These are phyloP conservation scores for Lucilia cuprina DNA, from an alignment of 1,140 invertebrate species.

Conservation along the genomic window DNA sequence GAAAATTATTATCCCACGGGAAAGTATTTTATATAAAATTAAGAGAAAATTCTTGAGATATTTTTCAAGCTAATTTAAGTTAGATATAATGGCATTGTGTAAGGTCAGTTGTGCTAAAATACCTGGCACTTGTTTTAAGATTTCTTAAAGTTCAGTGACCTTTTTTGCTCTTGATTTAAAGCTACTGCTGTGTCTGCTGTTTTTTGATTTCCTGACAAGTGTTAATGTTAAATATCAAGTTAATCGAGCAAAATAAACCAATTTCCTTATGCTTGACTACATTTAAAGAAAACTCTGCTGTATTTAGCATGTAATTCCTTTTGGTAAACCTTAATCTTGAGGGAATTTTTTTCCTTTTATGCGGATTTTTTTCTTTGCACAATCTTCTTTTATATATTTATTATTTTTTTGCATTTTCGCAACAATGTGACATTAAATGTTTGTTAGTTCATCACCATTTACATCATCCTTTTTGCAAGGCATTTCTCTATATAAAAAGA, in stretches of 20 bases:
- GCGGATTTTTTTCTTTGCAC: not conserved
- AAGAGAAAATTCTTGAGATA: not conserved
- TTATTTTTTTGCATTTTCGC: constrained; percentile 18
- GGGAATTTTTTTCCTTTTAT: constrained; percentile 22
- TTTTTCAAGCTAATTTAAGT: not conserved
- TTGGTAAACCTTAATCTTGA: constrained; percentile 33
- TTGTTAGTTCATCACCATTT: not conserved
- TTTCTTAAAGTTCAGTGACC: not conserved
- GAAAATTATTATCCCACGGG: constrained; percentile 34
- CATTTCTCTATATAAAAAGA: not conserved
- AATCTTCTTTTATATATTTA: not conserved
- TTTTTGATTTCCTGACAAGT: not conserved
- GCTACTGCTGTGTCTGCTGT: not conserved
- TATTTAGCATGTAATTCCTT: constrained; percentile 22
- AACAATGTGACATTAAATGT: constrained; percentile 18
- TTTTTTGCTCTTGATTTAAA: not conserved
- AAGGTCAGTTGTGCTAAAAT: not conserved
- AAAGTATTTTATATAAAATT: not conserved
- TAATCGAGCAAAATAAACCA: constrained; percentile 34
- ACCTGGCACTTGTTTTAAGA: not conserved
- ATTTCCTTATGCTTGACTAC: constrained; percentile 17
- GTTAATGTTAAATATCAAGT: constrained; percentile 26
- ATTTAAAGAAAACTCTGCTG: not conserved
- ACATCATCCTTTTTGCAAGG: not conserved
- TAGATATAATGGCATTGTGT: not conserved